A percentile compares a stretch with the other conserved stretches of the same genome.
Conservation (phyloP, 2,888 invertebrate genomes). For the Cheiracanthium punctorium region DNA sequence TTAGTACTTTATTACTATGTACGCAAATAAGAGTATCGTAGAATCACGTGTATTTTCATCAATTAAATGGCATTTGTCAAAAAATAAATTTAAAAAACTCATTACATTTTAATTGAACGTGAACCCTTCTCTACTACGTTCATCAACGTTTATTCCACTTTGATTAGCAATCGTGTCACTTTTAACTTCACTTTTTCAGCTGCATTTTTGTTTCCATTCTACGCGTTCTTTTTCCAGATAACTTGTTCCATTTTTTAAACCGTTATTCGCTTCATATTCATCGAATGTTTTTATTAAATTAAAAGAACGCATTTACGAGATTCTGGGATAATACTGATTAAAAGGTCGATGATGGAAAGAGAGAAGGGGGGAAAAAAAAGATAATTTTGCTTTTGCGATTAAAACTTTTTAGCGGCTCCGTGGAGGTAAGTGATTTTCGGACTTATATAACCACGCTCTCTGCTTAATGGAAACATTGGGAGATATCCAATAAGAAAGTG, state of each 20-base stretch:
- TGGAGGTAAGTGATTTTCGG: neutral
- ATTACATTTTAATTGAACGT: neutral
- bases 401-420: slow-evolving; percentile 33
- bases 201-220: neutral
- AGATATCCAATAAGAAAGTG: slow-evolving; percentile 17
- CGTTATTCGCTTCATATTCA: slow-evolving; percentile 14
- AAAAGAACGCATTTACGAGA: slow-evolving; percentile 14
- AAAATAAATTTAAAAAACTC: slow-evolving; percentile 19
- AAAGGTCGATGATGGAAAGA: neutral
- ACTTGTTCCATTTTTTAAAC: slow-evolving; percentile 14
- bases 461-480: slow-evolving; percentile 41
- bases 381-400: slow-evolving; percentile 42
- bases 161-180: no score
- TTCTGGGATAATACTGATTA: slow-evolving; percentile 52
- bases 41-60: slow-evolving; percentile 53
- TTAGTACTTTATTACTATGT: no score
- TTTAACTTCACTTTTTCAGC: no score
- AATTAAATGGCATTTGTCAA: slow-evolving; percentile 44
- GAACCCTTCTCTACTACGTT: neutral
- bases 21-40: slow-evolving; percentile 39
- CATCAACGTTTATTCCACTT: no score
- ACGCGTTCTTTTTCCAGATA: slow-evolving; percentile 12
- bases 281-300: slow-evolving; percentile 33
- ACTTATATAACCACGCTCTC: neutral
- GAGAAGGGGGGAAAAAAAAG: slow-evolving; percentile 21